These are phyloP conservation scores for Protaetia brevitarsis DNA, from an alignment of 1,140 invertebrate species.

Conservation along the genomic window DNA sequence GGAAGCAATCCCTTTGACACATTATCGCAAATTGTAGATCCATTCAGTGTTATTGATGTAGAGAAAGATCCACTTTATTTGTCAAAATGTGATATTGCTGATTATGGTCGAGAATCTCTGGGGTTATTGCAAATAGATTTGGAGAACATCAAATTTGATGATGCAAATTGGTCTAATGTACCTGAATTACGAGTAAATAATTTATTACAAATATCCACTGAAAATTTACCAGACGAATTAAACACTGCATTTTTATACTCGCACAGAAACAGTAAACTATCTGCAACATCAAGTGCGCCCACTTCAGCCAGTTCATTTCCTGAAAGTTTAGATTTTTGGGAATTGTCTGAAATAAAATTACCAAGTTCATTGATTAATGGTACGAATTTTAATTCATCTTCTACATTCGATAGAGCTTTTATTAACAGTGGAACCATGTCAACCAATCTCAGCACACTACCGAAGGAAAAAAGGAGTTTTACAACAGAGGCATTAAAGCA, in stretches of 20 bases:
- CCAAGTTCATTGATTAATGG: background rate
- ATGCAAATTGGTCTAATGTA: conserved; percentile 20
- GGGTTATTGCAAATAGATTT: conserved; percentile 28
- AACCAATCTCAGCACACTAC: background rate
- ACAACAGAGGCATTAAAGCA: background rate
- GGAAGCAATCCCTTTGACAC: conserved; percentile 21
- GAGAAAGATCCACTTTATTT: background rate
- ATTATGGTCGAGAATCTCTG: conserved; percentile 28
- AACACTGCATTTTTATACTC: conserved; percentile 4
- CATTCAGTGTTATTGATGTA: background rate
- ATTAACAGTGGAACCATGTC: background rate
- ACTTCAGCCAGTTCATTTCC: background rate
- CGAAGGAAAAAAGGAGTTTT: background rate
- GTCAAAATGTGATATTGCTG: background rate
- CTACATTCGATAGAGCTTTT: background rate
- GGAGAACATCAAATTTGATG: conserved; percentile 21
- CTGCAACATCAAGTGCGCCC: background rate
- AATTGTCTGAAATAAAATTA: background rate
- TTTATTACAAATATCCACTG: background rate
- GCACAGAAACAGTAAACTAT: background rate
- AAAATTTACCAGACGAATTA: background rate
- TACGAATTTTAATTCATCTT: background rate
- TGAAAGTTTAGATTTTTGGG: conserved; percentile 11
- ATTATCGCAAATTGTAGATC: background rate
- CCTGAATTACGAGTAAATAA: conserved; percentile 8